Evolutionary conservation across 2,113 vertebrate genomes (phyloP).

Genomic region (Antennarius striatus): DNA sequence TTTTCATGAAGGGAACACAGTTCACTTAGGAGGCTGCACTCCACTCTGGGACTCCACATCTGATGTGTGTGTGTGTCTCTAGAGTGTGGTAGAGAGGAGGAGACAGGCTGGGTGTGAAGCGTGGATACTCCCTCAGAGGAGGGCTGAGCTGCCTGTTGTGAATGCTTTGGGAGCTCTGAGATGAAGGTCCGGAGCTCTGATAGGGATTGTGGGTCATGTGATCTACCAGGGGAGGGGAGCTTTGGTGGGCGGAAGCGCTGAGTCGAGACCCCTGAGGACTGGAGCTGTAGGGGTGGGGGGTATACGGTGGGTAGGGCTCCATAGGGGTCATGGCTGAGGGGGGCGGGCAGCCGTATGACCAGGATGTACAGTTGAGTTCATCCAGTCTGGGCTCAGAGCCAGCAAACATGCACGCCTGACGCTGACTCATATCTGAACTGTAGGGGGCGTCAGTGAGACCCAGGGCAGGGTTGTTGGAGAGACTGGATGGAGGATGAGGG

Average conservation of each 20-base stretch:
- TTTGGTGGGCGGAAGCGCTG: constrained; percentile 85
- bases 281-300: constrained; percentile 88
- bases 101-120: constrained; percentile 87
- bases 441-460: constrained; percentile 84
- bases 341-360: constrained; percentile 90
- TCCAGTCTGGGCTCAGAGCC: constrained; percentile 88
- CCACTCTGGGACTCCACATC: constrained; percentile 92
- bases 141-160: constrained; percentile 88
- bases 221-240: constrained; percentile 85
- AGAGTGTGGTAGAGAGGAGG: constrained; percentile 92
- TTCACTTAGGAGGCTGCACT: constrained; percentile 87
- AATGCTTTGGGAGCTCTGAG: constrained; percentile 83
- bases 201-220: constrained; percentile 82
- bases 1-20: constrained; percentile 20
- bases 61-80: constrained; percentile 79
- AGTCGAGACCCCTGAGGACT: constrained; percentile 89
- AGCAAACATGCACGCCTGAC: constrained; percentile 96
- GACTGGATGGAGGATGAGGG: constrained; percentile 54
- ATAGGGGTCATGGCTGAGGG: constrained; percentile 87
- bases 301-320: constrained; percentile 91
- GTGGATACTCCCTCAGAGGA: constrained; percentile 79
- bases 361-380: constrained; percentile 89
- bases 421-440: constrained; percentile 90
- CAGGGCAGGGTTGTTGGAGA: constrained; percentile 76
- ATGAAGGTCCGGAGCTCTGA: constrained; percentile 68